A percentile compares a stretch with the other conserved stretches of the same genome.
These are phyloP conservation scores for Pipistrellus kuhlii DNA, from an alignment of 2,797 vertebrate genomes.

Conservation along the genomic window DNA sequence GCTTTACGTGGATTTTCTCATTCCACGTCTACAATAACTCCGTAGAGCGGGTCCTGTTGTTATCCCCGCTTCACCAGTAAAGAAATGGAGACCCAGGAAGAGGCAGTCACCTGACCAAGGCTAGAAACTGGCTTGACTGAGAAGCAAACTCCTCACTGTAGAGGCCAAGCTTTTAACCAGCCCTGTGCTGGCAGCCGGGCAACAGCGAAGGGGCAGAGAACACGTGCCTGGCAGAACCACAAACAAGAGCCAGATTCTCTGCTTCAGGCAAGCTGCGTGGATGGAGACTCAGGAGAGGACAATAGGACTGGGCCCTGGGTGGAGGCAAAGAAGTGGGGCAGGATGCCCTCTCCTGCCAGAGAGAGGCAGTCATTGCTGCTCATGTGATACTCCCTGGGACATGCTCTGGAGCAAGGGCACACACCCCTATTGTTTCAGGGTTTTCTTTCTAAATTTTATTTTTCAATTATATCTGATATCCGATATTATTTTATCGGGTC, in stretches of 20 bases:
- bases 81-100: not conserved
- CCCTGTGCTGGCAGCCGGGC: not conserved
- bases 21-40: not conserved
- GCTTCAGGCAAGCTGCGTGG: not conserved
- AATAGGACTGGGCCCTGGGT: not conserved
- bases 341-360: not conserved
- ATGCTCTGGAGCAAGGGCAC: not conserved
- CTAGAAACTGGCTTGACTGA: not conserved
- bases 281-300: not conserved
- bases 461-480: not conserved
- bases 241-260: not conserved
- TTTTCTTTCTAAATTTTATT: not conserved
- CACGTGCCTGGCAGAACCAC: not conserved
- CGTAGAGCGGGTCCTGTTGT: not conserved
- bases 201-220: not conserved
- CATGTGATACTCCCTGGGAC: not conserved
- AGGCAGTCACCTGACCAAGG: not conserved
- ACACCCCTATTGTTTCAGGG: not conserved
- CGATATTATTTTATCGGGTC: not conserved
- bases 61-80: not conserved
- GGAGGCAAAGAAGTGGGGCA: not conserved
- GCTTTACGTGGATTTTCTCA: not conserved
- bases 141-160: not conserved
- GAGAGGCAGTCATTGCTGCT: not conserved
- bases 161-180: not conserved